Evolutionary conservation across 2,888 invertebrate species (phyloP).

Genomic region (Geophilus truncorum): DNA sequence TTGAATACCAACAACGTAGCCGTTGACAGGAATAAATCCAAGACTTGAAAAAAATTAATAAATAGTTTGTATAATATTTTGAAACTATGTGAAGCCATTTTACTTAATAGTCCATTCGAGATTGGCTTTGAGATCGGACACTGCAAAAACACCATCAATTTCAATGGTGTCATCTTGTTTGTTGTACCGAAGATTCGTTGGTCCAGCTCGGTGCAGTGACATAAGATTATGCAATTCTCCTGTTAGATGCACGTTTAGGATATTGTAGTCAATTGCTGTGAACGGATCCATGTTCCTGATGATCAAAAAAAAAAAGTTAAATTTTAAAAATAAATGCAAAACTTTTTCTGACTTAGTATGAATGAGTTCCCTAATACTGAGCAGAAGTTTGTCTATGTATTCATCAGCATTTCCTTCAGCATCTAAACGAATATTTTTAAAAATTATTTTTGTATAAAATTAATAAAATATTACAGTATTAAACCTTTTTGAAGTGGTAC

Average conservation of each 20-base stretch:
- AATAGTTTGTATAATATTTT: background rate
- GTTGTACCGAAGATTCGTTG: background rate
- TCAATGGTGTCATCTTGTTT: background rate
- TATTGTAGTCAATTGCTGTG: background rate
- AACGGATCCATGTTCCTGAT: background rate
- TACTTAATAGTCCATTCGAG: background rate
- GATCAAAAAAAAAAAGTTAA: too few relatives aligned
- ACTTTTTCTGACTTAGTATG: background rate
- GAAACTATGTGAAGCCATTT: background rate
- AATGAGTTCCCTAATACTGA: background rate
- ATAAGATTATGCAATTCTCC: background rate
- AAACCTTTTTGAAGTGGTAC: background rate
- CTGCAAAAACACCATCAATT: background rate
- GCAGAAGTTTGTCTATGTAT: background rate
- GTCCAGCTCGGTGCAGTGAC: background rate
- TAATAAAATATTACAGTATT: background rate
- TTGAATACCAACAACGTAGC: background rate
- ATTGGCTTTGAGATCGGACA: background rate
- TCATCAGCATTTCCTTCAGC: background rate
- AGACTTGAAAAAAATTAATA: background rate
- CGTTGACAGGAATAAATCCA: background rate
- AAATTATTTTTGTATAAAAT: background rate
- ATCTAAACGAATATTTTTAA: background rate
- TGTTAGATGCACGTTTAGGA: background rate
- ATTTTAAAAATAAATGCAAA: background rate